phyloP scores from a whole-genome alignment of 2,888 invertebrate genomes.

The Tipula helvola region DNA sequence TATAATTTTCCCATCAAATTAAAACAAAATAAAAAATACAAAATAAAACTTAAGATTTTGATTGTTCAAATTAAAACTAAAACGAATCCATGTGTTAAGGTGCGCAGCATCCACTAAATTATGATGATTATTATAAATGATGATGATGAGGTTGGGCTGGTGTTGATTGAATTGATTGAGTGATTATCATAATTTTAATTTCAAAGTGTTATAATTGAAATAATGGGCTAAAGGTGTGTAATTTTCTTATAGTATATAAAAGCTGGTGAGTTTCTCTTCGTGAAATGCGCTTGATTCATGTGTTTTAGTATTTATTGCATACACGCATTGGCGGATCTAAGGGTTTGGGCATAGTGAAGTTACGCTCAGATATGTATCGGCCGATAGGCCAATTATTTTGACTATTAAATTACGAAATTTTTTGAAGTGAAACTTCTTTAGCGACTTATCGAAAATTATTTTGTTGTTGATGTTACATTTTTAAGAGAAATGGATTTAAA shows the following conservation, averaged over 20 bases:
- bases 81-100: neutral
- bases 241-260: neutral
- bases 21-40: neutral
- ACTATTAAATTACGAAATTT: no score
- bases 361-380: no score
- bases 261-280: neutral
- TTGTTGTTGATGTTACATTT: no score
- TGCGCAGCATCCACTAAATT: neutral
- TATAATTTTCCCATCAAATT: neutral
- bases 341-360: no score
- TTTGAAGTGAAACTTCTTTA: no score
- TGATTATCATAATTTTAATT: neutral
- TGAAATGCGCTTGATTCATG: neutral
- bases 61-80: neutral
- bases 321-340: no score
- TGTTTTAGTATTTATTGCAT: neutral
- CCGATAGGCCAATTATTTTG: no score
- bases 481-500: no score
- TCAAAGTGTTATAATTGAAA: neutral
- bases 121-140: neutral
- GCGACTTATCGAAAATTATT: no score
- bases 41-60: neutral
- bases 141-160: neutral
- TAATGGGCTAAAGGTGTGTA: neutral
- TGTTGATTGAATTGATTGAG: constrained; percentile 4